These are phyloP conservation scores for Barypeithes pellucidus DNA, from an alignment of 2,888 invertebrate species.

Conservation along the genomic window DNA sequence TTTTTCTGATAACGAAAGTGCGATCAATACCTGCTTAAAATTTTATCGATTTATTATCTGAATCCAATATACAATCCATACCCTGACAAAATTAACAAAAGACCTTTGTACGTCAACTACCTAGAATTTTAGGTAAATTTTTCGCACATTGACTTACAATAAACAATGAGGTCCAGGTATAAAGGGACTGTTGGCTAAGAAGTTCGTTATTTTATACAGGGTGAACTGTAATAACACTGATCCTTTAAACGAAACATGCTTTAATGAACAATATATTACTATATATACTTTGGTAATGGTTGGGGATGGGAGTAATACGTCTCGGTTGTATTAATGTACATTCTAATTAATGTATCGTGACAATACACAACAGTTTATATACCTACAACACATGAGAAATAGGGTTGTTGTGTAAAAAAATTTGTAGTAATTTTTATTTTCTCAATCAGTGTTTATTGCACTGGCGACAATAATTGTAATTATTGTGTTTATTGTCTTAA, in stretches of 20 bases:
- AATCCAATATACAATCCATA: slow-evolving; percentile 16
- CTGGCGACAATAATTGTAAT: no score
- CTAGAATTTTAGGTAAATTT: slow-evolving; percentile 11
- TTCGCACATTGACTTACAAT: neutral
- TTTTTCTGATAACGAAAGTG: neutral
- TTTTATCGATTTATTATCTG: slow-evolving; percentile 22
- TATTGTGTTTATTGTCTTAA: no score
- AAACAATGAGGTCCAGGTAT: slow-evolving; percentile 12
- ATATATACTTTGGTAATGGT: no score
- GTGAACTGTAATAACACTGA: neutral
- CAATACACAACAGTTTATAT: no score
- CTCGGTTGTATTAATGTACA: no score
- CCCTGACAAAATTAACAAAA: neutral
- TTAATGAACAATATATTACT: neutral
- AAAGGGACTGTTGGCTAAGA: neutral
- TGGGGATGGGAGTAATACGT: no score
- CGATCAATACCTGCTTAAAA: slow-evolving; percentile 9
- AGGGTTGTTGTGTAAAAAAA: no score
- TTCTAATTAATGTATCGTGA: no score
- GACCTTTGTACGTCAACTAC: neutral
- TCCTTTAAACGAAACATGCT: neutral
- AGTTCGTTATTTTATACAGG: slow-evolving; percentile 22
- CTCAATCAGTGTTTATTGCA: no score
- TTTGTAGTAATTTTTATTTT: no score
- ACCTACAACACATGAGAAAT: no score